Conservation (phyloP, 2,888 invertebrate genomes). For the Tachina grossa region DNA sequence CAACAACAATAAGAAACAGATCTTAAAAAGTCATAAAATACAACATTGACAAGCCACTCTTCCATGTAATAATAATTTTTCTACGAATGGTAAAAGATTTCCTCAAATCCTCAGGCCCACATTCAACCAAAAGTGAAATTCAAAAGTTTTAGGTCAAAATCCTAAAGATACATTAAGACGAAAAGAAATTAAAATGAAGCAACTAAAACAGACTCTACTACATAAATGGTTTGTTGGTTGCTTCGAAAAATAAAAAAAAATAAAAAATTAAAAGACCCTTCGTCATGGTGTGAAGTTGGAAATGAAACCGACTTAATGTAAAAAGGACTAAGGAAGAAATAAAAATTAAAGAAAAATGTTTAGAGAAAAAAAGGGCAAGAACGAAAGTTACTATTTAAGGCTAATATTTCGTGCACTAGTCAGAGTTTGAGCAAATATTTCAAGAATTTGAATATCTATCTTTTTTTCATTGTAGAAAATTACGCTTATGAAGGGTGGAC, state of each 20-base stretch:
- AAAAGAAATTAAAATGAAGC: slow-evolving; percentile 54
- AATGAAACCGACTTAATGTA: slow-evolving; percentile 68
- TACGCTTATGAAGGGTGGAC: not conserved
- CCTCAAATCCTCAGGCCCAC: not conserved
- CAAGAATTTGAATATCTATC: slow-evolving; percentile 59
- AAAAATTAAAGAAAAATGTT: slow-evolving; percentile 21
- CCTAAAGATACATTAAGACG: slow-evolving; percentile 28
- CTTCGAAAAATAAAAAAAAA: no score
- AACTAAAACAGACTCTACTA: slow-evolving; percentile 31
- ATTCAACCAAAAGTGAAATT: slow-evolving; percentile 19
- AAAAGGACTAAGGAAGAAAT: slow-evolving; percentile 29
- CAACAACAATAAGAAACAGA: slow-evolving; percentile 50
- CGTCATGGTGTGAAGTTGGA: slow-evolving; percentile 69
- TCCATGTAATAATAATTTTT: slow-evolving; percentile 56
- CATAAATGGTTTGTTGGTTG: slow-evolving; percentile 28
- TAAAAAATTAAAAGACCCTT: slow-evolving; percentile 48
- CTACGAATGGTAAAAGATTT: slow-evolving; percentile 51
- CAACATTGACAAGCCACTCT: slow-evolving; percentile 72
- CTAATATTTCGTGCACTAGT: not conserved
- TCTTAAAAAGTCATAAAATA: slow-evolving; percentile 63
- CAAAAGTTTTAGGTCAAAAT: slow-evolving; percentile 57
- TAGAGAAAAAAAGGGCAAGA: slow-evolving; percentile 15
- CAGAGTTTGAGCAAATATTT: slow-evolving; percentile 47
- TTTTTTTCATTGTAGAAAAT: not conserved
- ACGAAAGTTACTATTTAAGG: slow-evolving; percentile 20